Conservation (phyloP, 2,113 vertebrate genomes). For the Passer domesticus region DNA sequence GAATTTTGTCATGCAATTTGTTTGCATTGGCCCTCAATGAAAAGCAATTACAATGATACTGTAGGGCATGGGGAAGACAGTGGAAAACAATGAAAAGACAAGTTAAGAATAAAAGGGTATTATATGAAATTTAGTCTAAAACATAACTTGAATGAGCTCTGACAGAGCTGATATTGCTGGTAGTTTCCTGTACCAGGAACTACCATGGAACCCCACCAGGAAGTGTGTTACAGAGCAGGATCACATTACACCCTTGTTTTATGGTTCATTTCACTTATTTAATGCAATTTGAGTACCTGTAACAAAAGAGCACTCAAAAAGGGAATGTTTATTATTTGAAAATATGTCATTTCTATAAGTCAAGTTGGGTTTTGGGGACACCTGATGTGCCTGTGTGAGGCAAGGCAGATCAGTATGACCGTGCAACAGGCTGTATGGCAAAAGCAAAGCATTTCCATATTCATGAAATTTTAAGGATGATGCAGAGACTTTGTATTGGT, state of each 20-base stretch:
- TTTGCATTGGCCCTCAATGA: background rate
- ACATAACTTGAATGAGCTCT: conserved; percentile 69
- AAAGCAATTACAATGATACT: background rate
- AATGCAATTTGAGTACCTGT: conserved; percentile 76
- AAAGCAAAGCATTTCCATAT: background rate
- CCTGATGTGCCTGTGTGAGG: background rate
- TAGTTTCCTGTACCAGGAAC: conserved; percentile 79
- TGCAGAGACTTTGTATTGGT: background rate
- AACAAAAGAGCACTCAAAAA: conserved; percentile 67
- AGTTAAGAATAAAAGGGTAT: conserved; percentile 44
- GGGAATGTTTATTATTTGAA: conserved; percentile 62
- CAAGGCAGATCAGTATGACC: background rate
- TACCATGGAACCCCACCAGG: conserved; percentile 75
- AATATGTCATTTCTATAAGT: conserved; percentile 51
- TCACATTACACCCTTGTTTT: conserved; percentile 80
- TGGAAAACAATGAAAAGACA: conserved; percentile 28
- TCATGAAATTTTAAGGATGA: background rate
- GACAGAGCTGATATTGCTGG: conserved; percentile 52
- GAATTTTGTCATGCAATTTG: background rate
- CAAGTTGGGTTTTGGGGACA: conserved; percentile 45
- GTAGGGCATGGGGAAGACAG: background rate
- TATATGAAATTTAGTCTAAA: conserved; percentile 61
- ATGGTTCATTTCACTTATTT: conserved; percentile 82
- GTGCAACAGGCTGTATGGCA: background rate
- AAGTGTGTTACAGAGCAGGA: conserved; percentile 70